Evolutionary conservation across 2,113 vertebrate species (phyloP).

Genomic region (Ardeotis arabs): DNA sequence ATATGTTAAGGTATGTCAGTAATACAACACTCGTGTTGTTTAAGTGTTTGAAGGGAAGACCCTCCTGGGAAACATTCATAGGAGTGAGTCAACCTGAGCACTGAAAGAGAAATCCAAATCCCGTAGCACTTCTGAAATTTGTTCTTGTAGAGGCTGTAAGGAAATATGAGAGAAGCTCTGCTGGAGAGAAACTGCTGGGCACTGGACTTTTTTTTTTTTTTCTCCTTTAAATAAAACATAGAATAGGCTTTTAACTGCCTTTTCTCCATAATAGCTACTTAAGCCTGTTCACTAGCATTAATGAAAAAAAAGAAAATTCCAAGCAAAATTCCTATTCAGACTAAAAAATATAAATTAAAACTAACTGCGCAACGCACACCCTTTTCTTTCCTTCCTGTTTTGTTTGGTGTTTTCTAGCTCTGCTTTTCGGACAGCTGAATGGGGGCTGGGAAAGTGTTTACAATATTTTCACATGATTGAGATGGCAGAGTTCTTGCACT

Average conservation of each 20-base stretch:
- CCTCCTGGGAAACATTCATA: background rate
- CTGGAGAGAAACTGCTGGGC: background rate
- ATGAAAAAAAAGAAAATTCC: background rate
- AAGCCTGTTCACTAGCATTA: background rate
- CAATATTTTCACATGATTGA: conserved; percentile 80
- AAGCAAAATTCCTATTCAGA: conserved; percentile 28
- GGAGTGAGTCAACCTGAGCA: background rate
- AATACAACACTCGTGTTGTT: background rate
- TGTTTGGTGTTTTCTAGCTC: conserved; percentile 66
- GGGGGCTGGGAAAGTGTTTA: conserved; percentile 79
- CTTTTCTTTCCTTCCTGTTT: conserved; percentile 58
- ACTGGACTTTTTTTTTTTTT: background rate
- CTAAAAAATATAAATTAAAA: conserved; percentile 49
- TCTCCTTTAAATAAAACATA: background rate
- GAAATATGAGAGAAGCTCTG: conserved; percentile 26
- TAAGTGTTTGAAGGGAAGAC: background rate
- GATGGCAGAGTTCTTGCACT: conserved; percentile 74
- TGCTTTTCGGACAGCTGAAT: conserved; percentile 69
- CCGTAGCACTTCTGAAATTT: background rate
- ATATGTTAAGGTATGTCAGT: background rate
- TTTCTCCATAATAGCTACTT: background rate
- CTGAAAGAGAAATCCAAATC: background rate
- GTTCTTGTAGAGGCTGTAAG: background rate
- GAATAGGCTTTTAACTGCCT: conserved; percentile 17
- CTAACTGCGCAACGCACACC: background rate